Evolutionary conservation across 2,888 invertebrate genomes (phyloP).

Genomic region (Perdita meconis): DNA sequence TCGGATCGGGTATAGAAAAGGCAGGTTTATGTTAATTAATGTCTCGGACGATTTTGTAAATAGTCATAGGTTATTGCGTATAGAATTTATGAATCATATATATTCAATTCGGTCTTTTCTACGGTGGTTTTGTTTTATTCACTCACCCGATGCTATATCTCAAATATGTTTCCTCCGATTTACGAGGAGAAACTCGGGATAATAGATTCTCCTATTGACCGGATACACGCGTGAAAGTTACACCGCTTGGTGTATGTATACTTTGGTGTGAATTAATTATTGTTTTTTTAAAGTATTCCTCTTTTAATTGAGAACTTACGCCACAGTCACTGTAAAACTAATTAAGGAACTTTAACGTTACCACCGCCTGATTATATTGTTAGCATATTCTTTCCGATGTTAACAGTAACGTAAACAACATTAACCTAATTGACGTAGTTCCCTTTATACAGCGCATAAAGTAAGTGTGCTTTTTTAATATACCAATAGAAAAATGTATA

Average conservation of each 20-base stretch:
- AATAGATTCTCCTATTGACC: conserved; percentile 27
- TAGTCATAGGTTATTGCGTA: conserved; percentile 39
- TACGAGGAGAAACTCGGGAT: conserved; percentile 6
- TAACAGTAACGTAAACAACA: conserved; percentile 50
- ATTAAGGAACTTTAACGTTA: not conserved
- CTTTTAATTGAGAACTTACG: not conserved
- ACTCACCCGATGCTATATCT: not conserved
- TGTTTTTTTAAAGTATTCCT: not conserved
- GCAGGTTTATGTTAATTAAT: conserved; percentile 62
- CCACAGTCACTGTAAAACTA: not conserved
- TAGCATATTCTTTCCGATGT: conserved; percentile 1
- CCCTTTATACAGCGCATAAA: not conserved
- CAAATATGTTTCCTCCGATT: not conserved
- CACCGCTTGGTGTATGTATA: not conserved
- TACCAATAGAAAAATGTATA: not conserved
- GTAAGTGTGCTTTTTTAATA: conserved; percentile 1
- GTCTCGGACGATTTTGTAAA: conserved; percentile 49
- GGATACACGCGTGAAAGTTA: conserved; percentile 10
- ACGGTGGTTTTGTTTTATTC: not conserved
- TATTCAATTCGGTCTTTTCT: conserved; percentile 23
- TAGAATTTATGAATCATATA: conserved; percentile 24
- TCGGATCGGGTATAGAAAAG: conserved; percentile 44
- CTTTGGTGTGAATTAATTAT: conserved; percentile 11
- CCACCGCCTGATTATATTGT: not conserved
- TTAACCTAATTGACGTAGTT: conserved; percentile 53